phyloP scores from a whole-genome alignment of 2,113 vertebrate species.

The Petrocephalus zakoni region DNA sequence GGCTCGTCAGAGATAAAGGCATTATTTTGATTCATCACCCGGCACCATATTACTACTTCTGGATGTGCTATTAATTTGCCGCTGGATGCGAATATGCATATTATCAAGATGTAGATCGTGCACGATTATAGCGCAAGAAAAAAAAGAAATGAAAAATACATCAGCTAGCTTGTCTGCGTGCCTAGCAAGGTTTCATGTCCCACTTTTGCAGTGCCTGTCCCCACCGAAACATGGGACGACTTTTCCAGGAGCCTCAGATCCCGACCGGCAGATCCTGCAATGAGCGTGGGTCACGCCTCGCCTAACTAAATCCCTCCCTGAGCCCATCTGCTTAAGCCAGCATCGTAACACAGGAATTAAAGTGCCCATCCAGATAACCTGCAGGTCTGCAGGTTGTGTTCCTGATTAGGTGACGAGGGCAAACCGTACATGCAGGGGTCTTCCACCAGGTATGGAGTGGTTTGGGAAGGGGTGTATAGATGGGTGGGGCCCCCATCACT shows the following conservation, averaged over 20 bases:
- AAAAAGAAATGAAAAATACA: background rate
- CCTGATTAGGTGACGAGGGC: constrained; percentile 19
- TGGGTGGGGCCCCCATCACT: background rate
- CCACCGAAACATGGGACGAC: background rate
- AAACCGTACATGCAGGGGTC: constrained; percentile 19
- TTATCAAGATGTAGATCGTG: background rate
- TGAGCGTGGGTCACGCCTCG: background rate
- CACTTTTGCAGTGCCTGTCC: background rate
- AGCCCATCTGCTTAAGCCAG: background rate
- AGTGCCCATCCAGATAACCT: constrained; percentile 14
- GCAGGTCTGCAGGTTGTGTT: background rate
- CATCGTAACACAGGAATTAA: background rate
- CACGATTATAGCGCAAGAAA: background rate
- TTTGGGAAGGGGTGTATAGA: background rate
- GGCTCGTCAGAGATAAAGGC: constrained; percentile 18
- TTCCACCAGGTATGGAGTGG: constrained; percentile 6
- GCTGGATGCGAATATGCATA: background rate
- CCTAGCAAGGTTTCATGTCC: background rate
- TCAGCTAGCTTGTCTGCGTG: background rate
- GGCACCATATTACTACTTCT: background rate
- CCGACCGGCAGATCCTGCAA: background rate
- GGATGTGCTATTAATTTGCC: background rate
- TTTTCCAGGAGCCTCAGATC: background rate
- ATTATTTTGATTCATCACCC: constrained; percentile 20
- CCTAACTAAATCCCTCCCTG: background rate